Evolutionary conservation across 2,113 vertebrate species (phyloP).

Genomic region (Hyla sarda): DNA sequence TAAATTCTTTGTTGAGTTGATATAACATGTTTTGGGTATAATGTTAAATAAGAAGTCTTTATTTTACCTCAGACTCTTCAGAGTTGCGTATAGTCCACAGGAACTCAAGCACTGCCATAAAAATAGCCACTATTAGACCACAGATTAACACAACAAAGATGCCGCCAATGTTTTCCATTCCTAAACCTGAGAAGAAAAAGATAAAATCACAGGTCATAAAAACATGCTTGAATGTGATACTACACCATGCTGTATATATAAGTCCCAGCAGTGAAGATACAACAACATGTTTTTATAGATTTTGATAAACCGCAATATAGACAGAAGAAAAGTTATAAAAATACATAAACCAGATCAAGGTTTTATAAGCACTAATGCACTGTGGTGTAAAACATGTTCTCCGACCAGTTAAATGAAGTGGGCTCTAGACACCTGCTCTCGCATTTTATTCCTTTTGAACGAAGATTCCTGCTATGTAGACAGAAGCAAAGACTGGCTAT

Average conservation of each 20-base stretch:
- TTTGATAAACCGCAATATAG: background rate
- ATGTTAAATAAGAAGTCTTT: background rate
- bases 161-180: constrained; percentile 98
- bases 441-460: background rate
- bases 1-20: background rate
- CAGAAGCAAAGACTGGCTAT: background rate
- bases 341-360: background rate
- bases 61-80: constrained; percentile 91
- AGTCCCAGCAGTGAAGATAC: background rate
- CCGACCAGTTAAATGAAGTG: no score
- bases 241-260: background rate
- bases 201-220: constrained; percentile 18
- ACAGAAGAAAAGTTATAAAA: no score
- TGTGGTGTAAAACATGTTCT: background rate
- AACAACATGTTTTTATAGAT: background rate
- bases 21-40: background rate
- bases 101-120: constrained; percentile 98
- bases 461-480: background rate
- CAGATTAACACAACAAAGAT: constrained; percentile 99
- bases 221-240: background rate
- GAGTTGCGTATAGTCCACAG: constrained; percentile 92
- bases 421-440: background rate
- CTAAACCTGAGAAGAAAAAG: constrained; percentile 81
- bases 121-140: constrained; percentile 94
- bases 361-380: background rate